Evolutionary conservation across 2,888 invertebrate species (phyloP).

Genomic region (Galeruca laticollis): DNA sequence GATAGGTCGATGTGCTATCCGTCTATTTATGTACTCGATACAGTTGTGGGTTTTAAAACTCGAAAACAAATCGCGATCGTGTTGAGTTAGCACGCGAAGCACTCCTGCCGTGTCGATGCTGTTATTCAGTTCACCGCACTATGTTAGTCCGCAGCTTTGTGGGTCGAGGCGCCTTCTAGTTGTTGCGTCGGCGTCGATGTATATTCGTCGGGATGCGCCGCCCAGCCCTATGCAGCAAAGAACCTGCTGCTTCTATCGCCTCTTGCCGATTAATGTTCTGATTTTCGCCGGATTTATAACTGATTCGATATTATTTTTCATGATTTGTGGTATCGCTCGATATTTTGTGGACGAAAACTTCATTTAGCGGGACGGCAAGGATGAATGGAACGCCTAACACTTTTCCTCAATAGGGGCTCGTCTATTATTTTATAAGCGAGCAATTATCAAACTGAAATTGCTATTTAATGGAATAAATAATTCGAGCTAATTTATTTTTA

Average conservation of each 20-base stretch:
- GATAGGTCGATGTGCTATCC: conserved; percentile 20
- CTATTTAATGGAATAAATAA: not conserved
- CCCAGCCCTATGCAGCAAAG: conserved; percentile 61
- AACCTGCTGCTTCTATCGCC: conserved; percentile 57
- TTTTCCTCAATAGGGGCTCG: not conserved
- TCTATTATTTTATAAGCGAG: not conserved
- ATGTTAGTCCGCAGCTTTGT: conserved; percentile 65
- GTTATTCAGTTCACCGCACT: conserved; percentile 65
- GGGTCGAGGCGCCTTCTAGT: conserved; percentile 64
- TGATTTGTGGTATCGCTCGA: conserved; percentile 41
- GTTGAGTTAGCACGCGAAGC: not conserved
- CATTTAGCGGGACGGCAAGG: conserved; percentile 24
- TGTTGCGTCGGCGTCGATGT: conserved; percentile 66
- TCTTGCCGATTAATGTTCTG: conserved; percentile 53
- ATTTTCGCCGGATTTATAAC: conserved; percentile 49
- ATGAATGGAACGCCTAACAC: conserved; percentile 19
- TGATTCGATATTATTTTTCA: conserved; percentile 43
- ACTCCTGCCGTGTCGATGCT: conserved; percentile 52
- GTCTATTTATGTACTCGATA: conserved; percentile 15
- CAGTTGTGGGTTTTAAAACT: conserved; percentile 12
- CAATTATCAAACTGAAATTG: not conserved
- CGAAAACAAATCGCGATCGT: conserved; percentile 4
- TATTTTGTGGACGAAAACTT: conserved; percentile 37
- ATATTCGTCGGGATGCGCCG: conserved; percentile 57
- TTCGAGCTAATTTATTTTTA: too few relatives aligned